These are phyloP conservation scores for Aporrectodea caliginosa DNA, from an alignment of 1,140 invertebrate genomes.

Conservation along the genomic window DNA sequence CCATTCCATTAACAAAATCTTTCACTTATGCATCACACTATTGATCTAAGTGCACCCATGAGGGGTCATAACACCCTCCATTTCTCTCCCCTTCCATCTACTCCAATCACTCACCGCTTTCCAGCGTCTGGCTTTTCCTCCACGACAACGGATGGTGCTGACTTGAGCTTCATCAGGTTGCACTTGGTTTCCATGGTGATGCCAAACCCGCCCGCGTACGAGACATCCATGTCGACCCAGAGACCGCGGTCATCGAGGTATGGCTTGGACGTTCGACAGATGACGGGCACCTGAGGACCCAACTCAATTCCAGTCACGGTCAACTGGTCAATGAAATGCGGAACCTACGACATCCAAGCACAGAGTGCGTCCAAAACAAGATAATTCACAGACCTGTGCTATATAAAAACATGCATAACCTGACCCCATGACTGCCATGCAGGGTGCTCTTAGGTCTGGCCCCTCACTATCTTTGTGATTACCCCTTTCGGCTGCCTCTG, in stretches of 20 bases:
- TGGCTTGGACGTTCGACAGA: constrained; percentile 71
- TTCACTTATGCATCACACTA: no score
- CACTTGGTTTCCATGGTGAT: constrained; percentile 88
- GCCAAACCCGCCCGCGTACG: constrained; percentile 79
- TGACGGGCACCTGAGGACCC: constrained; percentile 70
- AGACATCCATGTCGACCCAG: constrained; percentile 87
- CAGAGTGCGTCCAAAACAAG: no score
- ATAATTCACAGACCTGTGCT: no score
- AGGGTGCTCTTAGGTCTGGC: no score
- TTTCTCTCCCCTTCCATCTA: neutral
- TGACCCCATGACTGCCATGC: no score
- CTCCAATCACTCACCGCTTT: constrained; percentile 20
- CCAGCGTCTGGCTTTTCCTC: constrained; percentile 1
- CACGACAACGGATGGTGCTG: constrained; percentile 35
- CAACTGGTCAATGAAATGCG: constrained; percentile 82
- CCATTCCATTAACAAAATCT: no score
- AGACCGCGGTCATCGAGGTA: constrained; percentile 78
- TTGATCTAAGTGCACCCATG: no score
- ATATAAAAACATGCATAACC: no score
- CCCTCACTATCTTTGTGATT: no score
- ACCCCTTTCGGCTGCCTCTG: no score
- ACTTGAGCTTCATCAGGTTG: constrained; percentile 83
- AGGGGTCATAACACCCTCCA: no score
- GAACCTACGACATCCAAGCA: constrained; percentile 65
- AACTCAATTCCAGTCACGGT: constrained; percentile 71